Evolutionary conservation across 2,797 vertebrate genomes (phyloP).

Genomic region (Eulemur mongoz): DNA sequence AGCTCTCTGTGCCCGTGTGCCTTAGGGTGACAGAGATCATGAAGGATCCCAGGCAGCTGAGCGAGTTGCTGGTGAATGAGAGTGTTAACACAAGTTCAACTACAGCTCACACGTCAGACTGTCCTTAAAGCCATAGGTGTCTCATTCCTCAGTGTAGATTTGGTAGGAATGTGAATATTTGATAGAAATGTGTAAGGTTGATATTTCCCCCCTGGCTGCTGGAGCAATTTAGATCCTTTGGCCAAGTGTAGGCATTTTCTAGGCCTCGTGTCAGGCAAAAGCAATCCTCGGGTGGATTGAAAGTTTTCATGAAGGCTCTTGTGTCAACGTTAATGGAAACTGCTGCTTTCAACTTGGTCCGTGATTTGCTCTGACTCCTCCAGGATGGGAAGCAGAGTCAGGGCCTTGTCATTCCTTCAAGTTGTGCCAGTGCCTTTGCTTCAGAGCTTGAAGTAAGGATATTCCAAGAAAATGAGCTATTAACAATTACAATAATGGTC

Average conservation of each 20-base stretch:
- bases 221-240: not conserved
- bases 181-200: not conserved
- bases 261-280: not conserved
- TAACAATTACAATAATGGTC: not conserved
- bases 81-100: not conserved
- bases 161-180: not conserved
- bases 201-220: not conserved
- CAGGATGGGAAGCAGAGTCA: not conserved
- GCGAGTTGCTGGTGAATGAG: not conserved
- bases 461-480: conserved; percentile 10
- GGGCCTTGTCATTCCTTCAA: not conserved
- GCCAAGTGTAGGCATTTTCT: not conserved
- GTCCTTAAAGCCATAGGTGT: not conserved
- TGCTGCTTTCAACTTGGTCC: not conserved
- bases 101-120: not conserved
- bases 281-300: not conserved
- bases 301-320: not conserved
- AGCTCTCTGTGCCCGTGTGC: not conserved
- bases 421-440: not conserved
- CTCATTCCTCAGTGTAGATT: not conserved
- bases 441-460: not conserved
- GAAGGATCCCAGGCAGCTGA: not conserved
- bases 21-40: not conserved
- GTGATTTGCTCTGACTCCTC: conserved; percentile 28
- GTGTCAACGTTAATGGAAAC: not conserved